Evolutionary conservation across 2,888 invertebrate genomes (phyloP), one percentile per base, ranked within the genome.

Genomic region (Isoperla grammatica): DNA sequence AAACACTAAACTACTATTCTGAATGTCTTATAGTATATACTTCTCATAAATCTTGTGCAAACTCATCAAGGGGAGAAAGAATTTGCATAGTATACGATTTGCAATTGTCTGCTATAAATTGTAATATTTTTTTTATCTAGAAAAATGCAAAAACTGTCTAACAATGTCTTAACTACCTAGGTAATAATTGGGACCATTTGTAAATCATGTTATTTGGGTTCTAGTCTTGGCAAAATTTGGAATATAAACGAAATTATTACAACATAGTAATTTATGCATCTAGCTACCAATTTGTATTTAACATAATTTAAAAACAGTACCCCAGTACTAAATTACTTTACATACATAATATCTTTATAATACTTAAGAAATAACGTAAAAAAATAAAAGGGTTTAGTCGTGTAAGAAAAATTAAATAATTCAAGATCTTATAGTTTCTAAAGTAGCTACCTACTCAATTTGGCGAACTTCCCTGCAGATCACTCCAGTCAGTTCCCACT

Each of bases 1-100:
- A 69, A 67, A 69, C 63, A 64, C 65, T 66, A 63, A 60, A 61
- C 64, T 66, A 63, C 60, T 65, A 63, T 61, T 63, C 61, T 66
- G 59, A 63, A 19, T 19, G 19, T 45, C 19, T 53, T 15, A 39
- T 53, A 39, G 35, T 53, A 53, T 53, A 53, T 53, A 37, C 39
- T 53, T 45, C 57, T 59, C 29, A 29, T 60, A 58, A 61, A 64
- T 63, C 60, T 65, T 66, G 64, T 64, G 66, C 66, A 65, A 66
- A 65, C 65, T 66, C 61, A 66, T 63, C 59, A 53, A 59, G 61
- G 64, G 61, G 64, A 61, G 62, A 64, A 63, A 65, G 63, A 64
- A 63, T 64, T 62, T 62, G 65, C 64, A 60, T 63, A 64, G 65
- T 65, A 65, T 64, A 65, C 61, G 61, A 63, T 63, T 62, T 63